Evolutionary conservation across 2,888 invertebrate species (phyloP).

Genomic region (Drosophila longiperda): DNA sequence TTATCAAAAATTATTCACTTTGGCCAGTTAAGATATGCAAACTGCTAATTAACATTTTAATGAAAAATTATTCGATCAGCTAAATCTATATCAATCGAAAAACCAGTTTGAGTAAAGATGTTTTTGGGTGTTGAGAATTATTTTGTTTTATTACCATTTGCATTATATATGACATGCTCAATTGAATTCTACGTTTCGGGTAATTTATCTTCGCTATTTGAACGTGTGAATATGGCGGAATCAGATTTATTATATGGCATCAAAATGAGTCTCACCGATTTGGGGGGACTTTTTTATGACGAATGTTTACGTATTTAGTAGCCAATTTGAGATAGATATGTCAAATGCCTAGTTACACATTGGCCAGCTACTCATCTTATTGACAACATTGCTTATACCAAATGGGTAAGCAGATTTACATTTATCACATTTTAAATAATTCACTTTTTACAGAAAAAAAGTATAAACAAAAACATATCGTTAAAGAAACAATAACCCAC

Average conservation of each 20-base stretch:
- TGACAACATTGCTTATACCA: neutral
- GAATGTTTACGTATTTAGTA: constrained; percentile 9
- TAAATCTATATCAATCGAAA: neutral
- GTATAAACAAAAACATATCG: constrained; percentile 24
- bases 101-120: constrained; percentile 6
- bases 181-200: constrained; percentile 11
- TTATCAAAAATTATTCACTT: neutral
- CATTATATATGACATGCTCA: constrained; percentile 9
- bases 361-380: neutral
- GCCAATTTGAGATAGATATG: neutral
- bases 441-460: neutral
- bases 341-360: neutral
- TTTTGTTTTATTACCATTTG: neutral
- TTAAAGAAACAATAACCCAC: constrained; percentile 43
- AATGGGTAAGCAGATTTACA: neutral
- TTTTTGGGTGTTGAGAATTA: neutral
- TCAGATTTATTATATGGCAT: constrained; percentile 3
- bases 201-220: constrained; percentile 19
- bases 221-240: neutral
- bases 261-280: constrained; percentile 2
- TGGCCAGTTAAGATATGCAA: neutral
- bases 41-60: neutral
- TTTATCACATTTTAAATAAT: neutral
- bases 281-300: neutral
- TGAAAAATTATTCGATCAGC: neutral